Evolutionary conservation across 2,113 vertebrate genomes (phyloP).

Genomic region (Malurus melanocephalus): DNA sequence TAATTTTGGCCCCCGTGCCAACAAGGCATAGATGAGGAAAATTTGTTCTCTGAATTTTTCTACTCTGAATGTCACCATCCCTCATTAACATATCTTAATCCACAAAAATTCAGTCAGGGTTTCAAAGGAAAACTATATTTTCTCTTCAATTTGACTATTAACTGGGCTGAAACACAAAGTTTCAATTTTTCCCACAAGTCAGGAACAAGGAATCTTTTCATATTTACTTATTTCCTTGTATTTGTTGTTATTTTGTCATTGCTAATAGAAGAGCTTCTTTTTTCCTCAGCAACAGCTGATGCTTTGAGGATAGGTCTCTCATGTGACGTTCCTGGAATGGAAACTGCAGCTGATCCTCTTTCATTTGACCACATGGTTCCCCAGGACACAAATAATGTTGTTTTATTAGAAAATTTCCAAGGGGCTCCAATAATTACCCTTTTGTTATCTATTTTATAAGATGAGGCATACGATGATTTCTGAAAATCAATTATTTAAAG

Average conservation of each 20-base stretch:
- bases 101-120: neutral
- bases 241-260: neutral
- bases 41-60: neutral
- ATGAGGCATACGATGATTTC: neutral
- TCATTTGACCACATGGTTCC: neutral
- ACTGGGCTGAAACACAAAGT: neutral
- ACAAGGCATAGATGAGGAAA: neutral
- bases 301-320: neutral
- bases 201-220: neutral
- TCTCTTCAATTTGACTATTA: neutral
- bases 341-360: neutral
- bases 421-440: neutral
- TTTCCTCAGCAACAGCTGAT: neutral
- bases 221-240: neutral
- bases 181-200: neutral
- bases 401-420: neutral
- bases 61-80: neutral
- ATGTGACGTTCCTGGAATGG: neutral
- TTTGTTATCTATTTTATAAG: neutral
- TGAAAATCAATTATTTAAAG: neutral
- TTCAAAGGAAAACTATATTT: neutral
- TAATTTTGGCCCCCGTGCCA: neutral
- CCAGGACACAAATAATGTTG: neutral
- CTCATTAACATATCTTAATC: neutral
- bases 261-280: neutral